These are phyloP conservation scores for Gallirallus australis DNA, from an alignment of 2,797 vertebrate species.

Conservation along the genomic window DNA sequence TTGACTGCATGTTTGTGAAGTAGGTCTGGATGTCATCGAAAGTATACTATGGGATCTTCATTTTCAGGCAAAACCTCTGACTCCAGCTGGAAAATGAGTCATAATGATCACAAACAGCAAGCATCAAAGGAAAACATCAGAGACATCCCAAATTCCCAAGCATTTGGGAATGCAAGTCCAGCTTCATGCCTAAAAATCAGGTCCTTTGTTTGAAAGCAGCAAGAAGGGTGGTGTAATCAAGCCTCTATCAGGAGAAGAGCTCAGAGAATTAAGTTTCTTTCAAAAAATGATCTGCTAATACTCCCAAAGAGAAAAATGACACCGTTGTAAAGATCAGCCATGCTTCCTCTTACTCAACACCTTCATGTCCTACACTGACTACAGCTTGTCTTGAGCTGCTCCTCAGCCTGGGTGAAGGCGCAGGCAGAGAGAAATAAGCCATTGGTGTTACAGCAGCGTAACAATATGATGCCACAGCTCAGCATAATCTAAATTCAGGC, in stretches of 20 bases:
- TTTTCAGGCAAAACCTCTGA: slow-evolving; percentile 4
- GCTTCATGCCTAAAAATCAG: not conserved
- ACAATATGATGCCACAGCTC: accelerated
- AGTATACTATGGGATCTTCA: not conserved
- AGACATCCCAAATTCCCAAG: not conserved
- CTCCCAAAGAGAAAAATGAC: not conserved
- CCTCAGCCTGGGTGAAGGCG: not conserved
- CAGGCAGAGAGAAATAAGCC: not conserved
- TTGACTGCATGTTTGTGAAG: not conserved
- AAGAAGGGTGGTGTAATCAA: not conserved
- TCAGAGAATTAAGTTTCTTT: not conserved
- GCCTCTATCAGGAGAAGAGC: not conserved
- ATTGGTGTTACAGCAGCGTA: accelerated
- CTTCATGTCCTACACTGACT: not conserved
- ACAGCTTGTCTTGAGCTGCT: accelerated
- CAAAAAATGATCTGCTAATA: not conserved
- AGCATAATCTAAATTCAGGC: not conserved
- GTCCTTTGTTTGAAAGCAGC: not conserved
- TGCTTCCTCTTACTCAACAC: not conserved
- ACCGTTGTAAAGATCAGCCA: not conserved
- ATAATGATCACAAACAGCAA: not conserved
- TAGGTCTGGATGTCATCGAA: not conserved
- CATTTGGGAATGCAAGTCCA: not conserved
- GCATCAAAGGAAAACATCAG: not conserved
- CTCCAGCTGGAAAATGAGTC: not conserved